Percentiles rank a stretch among this genome's conserved stretches.
phyloP scores from a whole-genome alignment of 2,113 vertebrate genomes.

The Cyphomyrus plagiostoma region DNA sequence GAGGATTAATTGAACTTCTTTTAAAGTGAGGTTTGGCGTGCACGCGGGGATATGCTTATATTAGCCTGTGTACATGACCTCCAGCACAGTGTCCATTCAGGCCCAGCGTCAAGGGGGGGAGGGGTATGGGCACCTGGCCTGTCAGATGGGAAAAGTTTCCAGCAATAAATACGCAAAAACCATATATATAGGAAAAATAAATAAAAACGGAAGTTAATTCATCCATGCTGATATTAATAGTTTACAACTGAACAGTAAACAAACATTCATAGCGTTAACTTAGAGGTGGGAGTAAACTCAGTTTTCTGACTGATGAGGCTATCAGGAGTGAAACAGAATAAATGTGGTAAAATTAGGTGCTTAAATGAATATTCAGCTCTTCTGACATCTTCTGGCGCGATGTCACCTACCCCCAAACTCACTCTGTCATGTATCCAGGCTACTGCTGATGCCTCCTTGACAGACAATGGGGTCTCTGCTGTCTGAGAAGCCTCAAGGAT shows the following conservation, averaged over 20 bases:
- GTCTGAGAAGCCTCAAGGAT: background rate
- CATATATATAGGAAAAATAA: background rate
- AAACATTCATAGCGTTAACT: background rate
- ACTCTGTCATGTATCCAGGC: background rate
- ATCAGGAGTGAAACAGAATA: background rate
- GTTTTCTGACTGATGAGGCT: background rate
- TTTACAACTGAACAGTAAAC: background rate
- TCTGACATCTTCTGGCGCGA: background rate
- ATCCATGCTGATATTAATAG: background rate
- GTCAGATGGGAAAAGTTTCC: background rate
- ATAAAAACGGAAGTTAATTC: background rate
- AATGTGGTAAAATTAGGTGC: background rate
- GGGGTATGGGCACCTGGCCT: background rate
- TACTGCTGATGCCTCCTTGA: background rate
- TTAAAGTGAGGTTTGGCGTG: constrained; percentile 44
- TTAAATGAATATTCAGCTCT: background rate
- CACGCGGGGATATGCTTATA: background rate
- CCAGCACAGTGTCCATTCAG: background rate
- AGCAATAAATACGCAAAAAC: background rate
- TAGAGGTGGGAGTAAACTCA: background rate
- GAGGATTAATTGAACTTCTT: constrained; percentile 52
- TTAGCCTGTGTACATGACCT: constrained; percentile 22
- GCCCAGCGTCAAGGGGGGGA: background rate
- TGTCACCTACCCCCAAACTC: background rate
- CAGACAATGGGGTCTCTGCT: constrained; percentile 13